These are phyloP conservation scores for Drosophila parthenogenetica DNA, from an alignment of 2,888 invertebrate species.

Conservation along the genomic window DNA sequence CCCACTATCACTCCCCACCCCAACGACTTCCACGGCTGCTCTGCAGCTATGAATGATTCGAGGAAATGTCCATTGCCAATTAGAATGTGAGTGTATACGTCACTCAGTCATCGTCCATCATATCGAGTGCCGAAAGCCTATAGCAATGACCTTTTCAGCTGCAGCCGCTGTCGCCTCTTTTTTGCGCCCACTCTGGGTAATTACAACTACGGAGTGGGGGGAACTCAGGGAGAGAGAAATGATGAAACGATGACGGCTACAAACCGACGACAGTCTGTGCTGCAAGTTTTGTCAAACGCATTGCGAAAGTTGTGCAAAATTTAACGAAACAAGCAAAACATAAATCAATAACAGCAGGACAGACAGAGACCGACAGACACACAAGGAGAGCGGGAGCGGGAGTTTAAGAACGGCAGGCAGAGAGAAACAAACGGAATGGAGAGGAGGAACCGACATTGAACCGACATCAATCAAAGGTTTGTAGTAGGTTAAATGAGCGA, in stretches of 20 bases:
- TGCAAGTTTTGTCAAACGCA: conserved; percentile 74
- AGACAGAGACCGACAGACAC: neutral
- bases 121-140: conserved; percentile 22
- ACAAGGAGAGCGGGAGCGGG: too few species aligned
- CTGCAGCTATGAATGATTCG: conserved; percentile 2
- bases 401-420: too few species aligned
- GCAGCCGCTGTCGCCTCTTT: conserved; percentile 39
- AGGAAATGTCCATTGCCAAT: conserved; percentile 60
- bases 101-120: conserved; percentile 40
- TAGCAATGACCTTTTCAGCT: conserved; percentile 32
- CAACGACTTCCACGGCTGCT: neutral
- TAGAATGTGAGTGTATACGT: conserved; percentile 68
- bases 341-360: conserved; percentile 68
- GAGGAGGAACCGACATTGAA: conserved; percentile 45
- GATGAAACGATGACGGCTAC: conserved; percentile 14
- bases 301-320: conserved; percentile 71
- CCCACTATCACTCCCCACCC: neutral
- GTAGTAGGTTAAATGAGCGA: conserved; percentile 55
- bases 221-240: neutral
- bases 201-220: conserved; percentile 61
- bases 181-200: conserved; percentile 58
- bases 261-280: conserved; percentile 36
- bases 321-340: conserved; percentile 60
- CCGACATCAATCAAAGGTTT: conserved; percentile 72
- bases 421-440: conserved; percentile 1